phyloP scores from a whole-genome alignment of 1,140 invertebrate genomes.

The Trigoniulus corallinus region DNA sequence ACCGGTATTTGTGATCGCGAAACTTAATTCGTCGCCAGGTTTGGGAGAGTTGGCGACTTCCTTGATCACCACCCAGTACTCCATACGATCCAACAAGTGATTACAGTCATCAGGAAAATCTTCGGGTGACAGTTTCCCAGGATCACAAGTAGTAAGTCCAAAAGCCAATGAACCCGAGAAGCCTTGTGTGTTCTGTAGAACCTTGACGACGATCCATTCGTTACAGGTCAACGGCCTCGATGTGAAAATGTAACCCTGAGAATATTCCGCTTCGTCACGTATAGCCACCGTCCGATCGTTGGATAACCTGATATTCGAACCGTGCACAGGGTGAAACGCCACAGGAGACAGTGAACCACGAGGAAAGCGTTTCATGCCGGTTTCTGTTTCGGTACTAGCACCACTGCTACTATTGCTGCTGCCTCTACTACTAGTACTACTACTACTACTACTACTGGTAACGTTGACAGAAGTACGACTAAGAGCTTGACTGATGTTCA shows the following conservation, averaged over 20 bases:
- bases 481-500: too few relatives aligned
- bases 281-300: constrained; percentile 61
- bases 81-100: constrained; percentile 73
- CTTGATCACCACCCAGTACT: constrained; percentile 93
- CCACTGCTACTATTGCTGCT: too few relatives aligned
- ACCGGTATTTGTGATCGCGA: constrained; percentile 60
- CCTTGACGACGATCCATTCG: constrained; percentile 62
- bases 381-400: too few relatives aligned
- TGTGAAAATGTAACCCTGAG: constrained; percentile 88
- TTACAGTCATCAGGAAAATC: constrained; percentile 88
- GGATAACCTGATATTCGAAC: constrained; percentile 65
- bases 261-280: constrained; percentile 67
- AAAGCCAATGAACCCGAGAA: constrained; percentile 65
- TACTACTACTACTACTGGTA: too few relatives aligned
- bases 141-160: constrained; percentile 86
- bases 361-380: too few relatives aligned
- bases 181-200: background rate
- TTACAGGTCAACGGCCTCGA: constrained; percentile 61
- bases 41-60: constrained; percentile 70
- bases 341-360: background rate
- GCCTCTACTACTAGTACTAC: too few relatives aligned
- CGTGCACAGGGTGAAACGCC: constrained; percentile 28
- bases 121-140: constrained; percentile 43
- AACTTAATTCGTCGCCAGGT: constrained; percentile 77
- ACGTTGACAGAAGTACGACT: too few relatives aligned